Evolutionary conservation across 53 echinoderm and acorn worm species (phyloP).

Genomic region (Hippasteria phrygiana): DNA sequence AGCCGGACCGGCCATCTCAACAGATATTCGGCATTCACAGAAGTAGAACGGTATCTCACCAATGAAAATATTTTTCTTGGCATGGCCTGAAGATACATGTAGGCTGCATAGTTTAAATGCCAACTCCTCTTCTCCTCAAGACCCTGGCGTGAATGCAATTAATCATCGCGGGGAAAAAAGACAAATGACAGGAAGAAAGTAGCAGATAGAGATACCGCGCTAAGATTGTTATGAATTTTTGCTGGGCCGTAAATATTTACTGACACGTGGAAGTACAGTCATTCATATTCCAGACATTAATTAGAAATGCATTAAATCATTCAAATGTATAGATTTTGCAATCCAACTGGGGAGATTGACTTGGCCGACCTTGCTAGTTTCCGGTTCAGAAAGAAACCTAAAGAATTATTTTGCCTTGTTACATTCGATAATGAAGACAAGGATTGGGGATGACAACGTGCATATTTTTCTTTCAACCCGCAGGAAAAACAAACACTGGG

Average conservation of each 20-base stretch:
- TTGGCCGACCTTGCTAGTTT: not conserved
- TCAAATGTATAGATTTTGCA: no score
- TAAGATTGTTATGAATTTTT: no score
- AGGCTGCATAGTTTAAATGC: constrained; percentile 14
- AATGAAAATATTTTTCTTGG: constrained; percentile 9
- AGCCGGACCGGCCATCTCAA: no score
- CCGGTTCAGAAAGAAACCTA: not conserved
- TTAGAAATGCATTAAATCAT: no score
- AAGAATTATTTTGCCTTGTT: not conserved
- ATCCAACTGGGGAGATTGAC: not conserved
- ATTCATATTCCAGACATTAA: no score
- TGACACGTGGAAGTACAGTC: no score
- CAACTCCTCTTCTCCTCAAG: not conserved
- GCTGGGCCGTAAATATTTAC: no score
- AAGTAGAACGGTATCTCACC: not conserved
- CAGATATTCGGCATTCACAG: not conserved
- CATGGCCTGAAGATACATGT: not conserved
- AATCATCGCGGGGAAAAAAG: not conserved
- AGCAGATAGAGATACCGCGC: not conserved
- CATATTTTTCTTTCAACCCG: constrained; percentile 4
- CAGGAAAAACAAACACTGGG: constrained; percentile 50
- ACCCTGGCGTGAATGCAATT: not conserved
- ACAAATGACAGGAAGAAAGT: not conserved
- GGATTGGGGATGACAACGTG: not conserved
- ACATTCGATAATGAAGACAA: not conserved